Percentiles rank a stretch among this genome's conserved stretches.
Conservation (phyloP, 2,113 vertebrate species). For the Pelmatolapia mariae region DNA sequence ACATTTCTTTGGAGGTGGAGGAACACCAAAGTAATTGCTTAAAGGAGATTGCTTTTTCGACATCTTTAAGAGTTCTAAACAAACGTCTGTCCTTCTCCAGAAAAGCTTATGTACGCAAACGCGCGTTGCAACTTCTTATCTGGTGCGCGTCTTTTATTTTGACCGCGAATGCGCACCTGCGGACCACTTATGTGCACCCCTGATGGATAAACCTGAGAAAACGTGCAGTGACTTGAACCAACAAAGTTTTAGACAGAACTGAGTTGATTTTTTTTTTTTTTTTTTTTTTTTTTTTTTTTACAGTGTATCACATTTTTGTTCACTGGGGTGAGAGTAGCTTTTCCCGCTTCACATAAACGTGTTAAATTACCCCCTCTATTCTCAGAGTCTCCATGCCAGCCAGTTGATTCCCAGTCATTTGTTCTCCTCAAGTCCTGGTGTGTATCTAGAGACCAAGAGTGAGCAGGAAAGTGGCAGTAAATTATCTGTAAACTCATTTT, state of each 20-base stretch:
- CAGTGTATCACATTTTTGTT: neutral
- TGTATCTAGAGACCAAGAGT: neutral
- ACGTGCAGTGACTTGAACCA: neutral
- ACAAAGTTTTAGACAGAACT: neutral
- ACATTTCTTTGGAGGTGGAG: neutral
- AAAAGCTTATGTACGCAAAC: neutral
- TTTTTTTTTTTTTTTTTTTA: neutral
- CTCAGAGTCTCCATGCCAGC: neutral
- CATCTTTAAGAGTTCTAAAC: neutral
- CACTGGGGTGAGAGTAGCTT: neutral
- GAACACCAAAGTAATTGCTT: neutral
- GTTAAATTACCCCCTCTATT: neutral
- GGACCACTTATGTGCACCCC: neutral
- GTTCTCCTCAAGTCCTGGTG: neutral
- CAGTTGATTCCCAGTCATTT: neutral
- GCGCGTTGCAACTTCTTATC: neutral
- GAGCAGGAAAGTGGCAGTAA: slow-evolving; percentile 8
- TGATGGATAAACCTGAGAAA: neutral
- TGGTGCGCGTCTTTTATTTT: neutral
- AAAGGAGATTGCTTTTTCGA: accelerated
- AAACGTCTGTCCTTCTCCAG: neutral
- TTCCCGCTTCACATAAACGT: neutral
- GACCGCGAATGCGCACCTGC: neutral
- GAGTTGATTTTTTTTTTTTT: neutral
- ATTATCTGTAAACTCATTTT: slow-evolving; percentile 17